A percentile compares a stretch with the other conserved stretches of the same genome.
Evolutionary conservation across 1,140 invertebrate species (phyloP).

Genomic region (Parasteatoda tepidariorum): DNA sequence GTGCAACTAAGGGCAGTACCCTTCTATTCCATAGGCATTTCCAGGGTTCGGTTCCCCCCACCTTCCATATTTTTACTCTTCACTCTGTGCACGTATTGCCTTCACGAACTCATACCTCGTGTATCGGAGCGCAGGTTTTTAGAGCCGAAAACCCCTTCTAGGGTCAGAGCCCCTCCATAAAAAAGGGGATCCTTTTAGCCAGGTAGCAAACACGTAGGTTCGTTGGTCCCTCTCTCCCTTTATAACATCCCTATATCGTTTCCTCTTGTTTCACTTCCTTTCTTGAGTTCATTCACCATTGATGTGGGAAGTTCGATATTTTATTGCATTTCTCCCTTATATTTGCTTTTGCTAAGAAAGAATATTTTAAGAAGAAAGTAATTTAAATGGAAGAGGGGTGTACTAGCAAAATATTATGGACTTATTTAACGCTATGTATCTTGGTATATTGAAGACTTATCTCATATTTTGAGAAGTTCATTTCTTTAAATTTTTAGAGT

Average conservation of each 20-base stretch:
- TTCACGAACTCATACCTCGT: neutral
- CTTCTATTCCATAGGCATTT: conserved; percentile 48
- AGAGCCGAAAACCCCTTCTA: conserved; percentile 7
- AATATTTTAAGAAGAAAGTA: too few relatives aligned
- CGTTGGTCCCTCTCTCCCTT: conserved; percentile 32
- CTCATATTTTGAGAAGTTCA: too few relatives aligned
- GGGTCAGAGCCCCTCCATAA: conserved; percentile 44
- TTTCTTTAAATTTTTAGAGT: too few relatives aligned
- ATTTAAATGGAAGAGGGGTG: too few relatives aligned
- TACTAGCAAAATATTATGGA: too few relatives aligned
- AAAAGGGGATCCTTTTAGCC: conserved; percentile 10
- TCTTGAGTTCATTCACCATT: conserved; percentile 59
- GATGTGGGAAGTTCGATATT: neutral
- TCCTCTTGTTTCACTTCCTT: conserved; percentile 51
- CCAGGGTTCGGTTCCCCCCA: neutral
- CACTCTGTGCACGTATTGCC: neutral
- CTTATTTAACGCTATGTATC: too few relatives aligned
- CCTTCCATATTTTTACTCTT: neutral
- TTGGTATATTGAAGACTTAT: too few relatives aligned
- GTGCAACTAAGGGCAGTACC: conserved; percentile 1
- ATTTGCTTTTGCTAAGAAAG: neutral
- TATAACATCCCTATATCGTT: conserved; percentile 4
- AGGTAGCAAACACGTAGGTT: conserved; percentile 58
- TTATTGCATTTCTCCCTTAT: neutral
- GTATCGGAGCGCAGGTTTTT: conserved; percentile 56